Conservation (phyloP, 1,140 invertebrate genomes). For the Drosophila mauritiana region DNA sequence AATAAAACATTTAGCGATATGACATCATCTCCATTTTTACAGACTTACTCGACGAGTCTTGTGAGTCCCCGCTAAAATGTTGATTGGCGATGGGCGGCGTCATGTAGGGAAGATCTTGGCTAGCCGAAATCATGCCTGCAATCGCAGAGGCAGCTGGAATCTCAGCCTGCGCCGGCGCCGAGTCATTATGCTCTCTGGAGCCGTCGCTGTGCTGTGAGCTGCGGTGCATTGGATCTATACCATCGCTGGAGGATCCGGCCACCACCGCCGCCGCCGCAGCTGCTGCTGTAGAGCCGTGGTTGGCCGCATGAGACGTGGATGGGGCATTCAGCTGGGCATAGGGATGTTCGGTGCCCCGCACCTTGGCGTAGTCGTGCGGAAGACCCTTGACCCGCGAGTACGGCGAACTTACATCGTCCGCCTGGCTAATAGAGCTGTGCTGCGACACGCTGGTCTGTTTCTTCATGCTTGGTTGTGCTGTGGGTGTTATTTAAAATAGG, state of each 20-base stretch:
- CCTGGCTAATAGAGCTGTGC: constrained; percentile 87
- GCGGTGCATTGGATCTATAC: constrained; percentile 52
- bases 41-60: constrained; percentile 91
- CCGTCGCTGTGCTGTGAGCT: constrained; percentile 59
- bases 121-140: constrained; percentile 92
- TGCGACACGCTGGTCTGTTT: constrained; percentile 86
- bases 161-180: constrained; percentile 76
- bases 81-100: constrained; percentile 89
- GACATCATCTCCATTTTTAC: neutral
- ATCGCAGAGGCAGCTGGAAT: constrained; percentile 93
- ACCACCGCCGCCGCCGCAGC: constrained; percentile 39
- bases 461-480: constrained; percentile 76
- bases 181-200: constrained; percentile 60
- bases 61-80: constrained; percentile 93
- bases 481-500: neutral
- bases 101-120: constrained; percentile 95
- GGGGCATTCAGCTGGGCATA: constrained; percentile 88
- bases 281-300: constrained; percentile 41
- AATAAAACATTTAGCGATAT: neutral
- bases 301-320: constrained; percentile 60
- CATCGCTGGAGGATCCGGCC: constrained; percentile 30
- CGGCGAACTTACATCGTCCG: constrained; percentile 87
- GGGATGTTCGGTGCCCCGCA: constrained; percentile 87
- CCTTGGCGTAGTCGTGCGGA: constrained; percentile 86
- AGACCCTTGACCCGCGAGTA: constrained; percentile 86